Evolutionary conservation across 1,140 invertebrate species (phyloP), one percentile per base, ranked within the genome.

Genomic region (Muscidifurax raptorellus): DNA sequence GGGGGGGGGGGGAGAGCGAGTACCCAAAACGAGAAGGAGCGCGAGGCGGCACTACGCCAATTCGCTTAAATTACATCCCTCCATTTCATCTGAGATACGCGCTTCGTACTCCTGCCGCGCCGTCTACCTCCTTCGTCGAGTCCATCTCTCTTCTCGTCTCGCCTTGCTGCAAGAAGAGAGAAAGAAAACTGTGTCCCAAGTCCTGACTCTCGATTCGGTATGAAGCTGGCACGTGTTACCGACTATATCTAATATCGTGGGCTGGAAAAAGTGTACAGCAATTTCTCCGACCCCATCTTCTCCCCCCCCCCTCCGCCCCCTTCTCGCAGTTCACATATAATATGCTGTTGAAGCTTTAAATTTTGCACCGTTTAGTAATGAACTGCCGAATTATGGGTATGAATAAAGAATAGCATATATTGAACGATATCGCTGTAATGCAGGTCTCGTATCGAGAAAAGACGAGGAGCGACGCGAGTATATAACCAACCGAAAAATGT

Each of bases 1-100:
- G 76, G 78, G n/a, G 74, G 77, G 80, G 27, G 30, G 18, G 71
- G n/a, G 80, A 25, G 25, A 85, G 86, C 78, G 75, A 36, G 44
- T n/a, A n/a, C n/a, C 71, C 30, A 71, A 78, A 59, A 59, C 4
- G 52, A 59, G 52, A 18, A 59, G 52, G 52, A 59, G 15, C 52
- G n/a, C 59, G 67, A 74, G 30, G 67, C 52, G 44, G 25, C 74
- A 75, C 40, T 76, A 52, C 84, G 47, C 85, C 88, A 88, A 89
- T 90, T 86, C 87, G 84, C 87, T 87, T 87, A 86, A 89, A 88
- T 89, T 87, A 81, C 86, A 87, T 87, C 83, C 69, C 86, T 82
- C 85, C 84, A 85, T 87, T 89, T 83, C 81, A 87, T 71, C 77
- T 81, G 69, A 82, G 87, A 81, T 86, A 85, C 79, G 71, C 80